Conservation (phyloP, 2,113 vertebrate species). For the Scomber scombrus region DNA sequence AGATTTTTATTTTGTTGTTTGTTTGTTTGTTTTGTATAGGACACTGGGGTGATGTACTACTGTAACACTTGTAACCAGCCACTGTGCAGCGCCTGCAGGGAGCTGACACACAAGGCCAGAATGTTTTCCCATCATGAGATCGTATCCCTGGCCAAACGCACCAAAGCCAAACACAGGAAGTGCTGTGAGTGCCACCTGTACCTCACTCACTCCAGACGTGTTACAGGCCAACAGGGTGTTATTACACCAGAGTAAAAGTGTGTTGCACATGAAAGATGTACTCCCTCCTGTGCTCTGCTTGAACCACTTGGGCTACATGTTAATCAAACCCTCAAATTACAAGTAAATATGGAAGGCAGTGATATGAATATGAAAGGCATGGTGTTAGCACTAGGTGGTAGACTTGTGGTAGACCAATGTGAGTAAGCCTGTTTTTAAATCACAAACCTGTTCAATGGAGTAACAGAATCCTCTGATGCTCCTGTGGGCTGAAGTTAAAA, state of each 20-base stretch:
- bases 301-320: not conserved
- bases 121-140: conserved; percentile 95
- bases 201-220: not conserved
- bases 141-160: conserved; percentile 92
- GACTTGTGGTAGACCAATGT: not conserved
- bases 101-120: conserved; percentile 92
- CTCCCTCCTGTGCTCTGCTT: not conserved
- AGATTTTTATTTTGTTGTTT: too few species aligned
- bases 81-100: conserved; percentile 90
- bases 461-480: not conserved
- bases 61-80: conserved; percentile 96
- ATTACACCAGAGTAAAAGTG: not conserved
- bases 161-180: conserved; percentile 92
- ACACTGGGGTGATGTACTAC: conserved; percentile 91
- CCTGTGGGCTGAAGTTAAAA: conserved; percentile 26
- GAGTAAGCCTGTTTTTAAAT: not conserved
- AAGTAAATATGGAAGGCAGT: not conserved
- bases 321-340: conserved; percentile 1
- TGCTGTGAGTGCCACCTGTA: conserved; percentile 85
- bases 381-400: not conserved
- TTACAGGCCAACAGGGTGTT: not conserved
- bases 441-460: not conserved
- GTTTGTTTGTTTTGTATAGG: conserved; percentile 74
- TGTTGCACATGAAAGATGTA: not conserved
- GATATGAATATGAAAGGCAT: not conserved